phyloP scores from a whole-genome alignment of 2,888 invertebrate genomes.

The Coleophora deauratella region DNA sequence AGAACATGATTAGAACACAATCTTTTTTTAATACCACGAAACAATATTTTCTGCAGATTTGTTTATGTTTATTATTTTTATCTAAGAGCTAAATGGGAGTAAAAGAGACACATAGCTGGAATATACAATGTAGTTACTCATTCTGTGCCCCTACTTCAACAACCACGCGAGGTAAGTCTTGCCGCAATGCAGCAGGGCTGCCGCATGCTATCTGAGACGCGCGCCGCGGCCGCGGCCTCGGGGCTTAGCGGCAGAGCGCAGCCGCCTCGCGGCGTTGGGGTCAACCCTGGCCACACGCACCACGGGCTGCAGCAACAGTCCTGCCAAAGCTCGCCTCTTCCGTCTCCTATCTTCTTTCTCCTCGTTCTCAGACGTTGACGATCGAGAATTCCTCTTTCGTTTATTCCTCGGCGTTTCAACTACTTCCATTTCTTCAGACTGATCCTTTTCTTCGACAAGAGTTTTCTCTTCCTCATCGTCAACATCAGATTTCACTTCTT shows the following conservation, averaged over 20 bases:
- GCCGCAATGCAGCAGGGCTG: conserved; percentile 11
- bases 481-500: conserved; percentile 17
- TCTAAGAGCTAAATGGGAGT: too few species aligned
- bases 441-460: conserved; percentile 17
- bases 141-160: not conserved
- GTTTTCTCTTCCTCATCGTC: conserved; percentile 20
- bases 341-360: conserved; percentile 37
- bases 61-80: too few species aligned
- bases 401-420: conserved; percentile 17
- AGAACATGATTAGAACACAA: too few species aligned
- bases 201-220: conserved; percentile 36
- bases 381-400: conserved; percentile 24
- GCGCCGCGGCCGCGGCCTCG: not conserved
- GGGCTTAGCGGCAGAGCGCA: conserved; percentile 42
- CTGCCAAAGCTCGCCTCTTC: conserved; percentile 41
- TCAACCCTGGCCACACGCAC: conserved; percentile 80
- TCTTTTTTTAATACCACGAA: too few species aligned
- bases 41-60: too few species aligned
- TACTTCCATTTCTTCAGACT: conserved; percentile 34
- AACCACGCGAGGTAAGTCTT: conserved; percentile 7
- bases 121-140: not conserved
- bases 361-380: conserved; percentile 39
- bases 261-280: conserved; percentile 36
- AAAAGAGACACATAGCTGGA: too few species aligned
- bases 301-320: conserved; percentile 73